These are phyloP conservation scores for Ptilonorhynchus violaceus DNA, from an alignment of 2,113 vertebrate species.

Conservation along the genomic window DNA sequence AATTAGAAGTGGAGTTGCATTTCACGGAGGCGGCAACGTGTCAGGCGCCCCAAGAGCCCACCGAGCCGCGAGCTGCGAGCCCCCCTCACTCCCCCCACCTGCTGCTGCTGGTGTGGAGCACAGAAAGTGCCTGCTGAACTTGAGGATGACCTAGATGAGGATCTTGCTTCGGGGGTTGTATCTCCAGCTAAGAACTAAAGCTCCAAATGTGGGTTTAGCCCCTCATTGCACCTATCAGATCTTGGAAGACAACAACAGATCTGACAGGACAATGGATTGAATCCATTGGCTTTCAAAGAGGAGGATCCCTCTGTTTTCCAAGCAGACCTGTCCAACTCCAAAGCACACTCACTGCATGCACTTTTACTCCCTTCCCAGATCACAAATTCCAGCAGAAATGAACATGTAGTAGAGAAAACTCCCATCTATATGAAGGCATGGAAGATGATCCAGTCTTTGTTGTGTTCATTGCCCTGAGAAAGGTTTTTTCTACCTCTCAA, in stretches of 20 bases:
- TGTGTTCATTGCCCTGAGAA: background rate
- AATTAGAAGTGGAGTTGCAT: constrained; percentile 54
- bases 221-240: background rate
- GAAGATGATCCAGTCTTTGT: background rate
- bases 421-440: background rate
- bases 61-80: background rate
- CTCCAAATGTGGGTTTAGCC: background rate
- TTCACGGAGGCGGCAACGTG: constrained; percentile 14
- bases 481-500: background rate
- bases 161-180: background rate
- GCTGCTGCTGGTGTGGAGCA: background rate
- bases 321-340: background rate
- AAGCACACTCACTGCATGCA: too few relatives aligned
- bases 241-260: background rate
- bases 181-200: background rate
- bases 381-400: background rate
- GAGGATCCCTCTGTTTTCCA: background rate
- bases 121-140: background rate
- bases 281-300: background rate
- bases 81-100: background rate
- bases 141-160: background rate
- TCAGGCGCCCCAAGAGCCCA: background rate
- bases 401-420: background rate
- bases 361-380: background rate
- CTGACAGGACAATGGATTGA: background rate